A percentile compares a stretch with the other conserved stretches of the same genome.
These are phyloP conservation scores for Clytia hemisphaerica DNA, from an alignment of 30 jellyfish, hydroid and myxozoan genomes.

Conservation along the genomic window DNA sequence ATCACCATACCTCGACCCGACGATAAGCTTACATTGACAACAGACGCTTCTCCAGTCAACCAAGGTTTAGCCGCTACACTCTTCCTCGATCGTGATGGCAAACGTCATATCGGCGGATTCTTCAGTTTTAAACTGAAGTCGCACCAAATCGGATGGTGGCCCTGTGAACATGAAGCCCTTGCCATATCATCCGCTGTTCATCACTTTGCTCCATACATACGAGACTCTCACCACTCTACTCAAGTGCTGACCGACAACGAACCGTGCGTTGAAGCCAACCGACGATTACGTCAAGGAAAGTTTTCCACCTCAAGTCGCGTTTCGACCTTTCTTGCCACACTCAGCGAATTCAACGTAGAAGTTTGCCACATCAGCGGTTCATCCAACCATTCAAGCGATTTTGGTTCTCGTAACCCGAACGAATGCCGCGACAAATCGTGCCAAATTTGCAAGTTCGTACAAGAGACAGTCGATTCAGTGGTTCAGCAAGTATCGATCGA, in stretches of 20 bases:
- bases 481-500: background rate
- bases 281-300: background rate
- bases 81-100: background rate
- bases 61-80: conserved; percentile 11
- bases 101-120: conserved; percentile 11
- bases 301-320: background rate
- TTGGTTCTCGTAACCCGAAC: background rate
- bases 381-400: too few relatives aligned
- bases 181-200: background rate
- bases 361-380: too few relatives aligned
- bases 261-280: background rate
- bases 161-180: background rate
- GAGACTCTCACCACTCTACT: background rate
- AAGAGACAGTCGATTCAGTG: background rate
- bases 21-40: conserved; percentile 1
- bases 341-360: too few relatives aligned
- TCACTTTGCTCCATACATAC: background rate
- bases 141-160: conserved; percentile 6
- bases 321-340: background rate
- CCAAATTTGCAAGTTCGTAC: background rate
- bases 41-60: background rate
- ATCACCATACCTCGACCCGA: conserved; percentile 11
- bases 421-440: background rate
- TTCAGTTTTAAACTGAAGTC: conserved; percentile 8
- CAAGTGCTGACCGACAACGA: background rate